Conservation (phyloP, 2,888 invertebrate genomes). For the Nephrotoma flavescens region DNA sequence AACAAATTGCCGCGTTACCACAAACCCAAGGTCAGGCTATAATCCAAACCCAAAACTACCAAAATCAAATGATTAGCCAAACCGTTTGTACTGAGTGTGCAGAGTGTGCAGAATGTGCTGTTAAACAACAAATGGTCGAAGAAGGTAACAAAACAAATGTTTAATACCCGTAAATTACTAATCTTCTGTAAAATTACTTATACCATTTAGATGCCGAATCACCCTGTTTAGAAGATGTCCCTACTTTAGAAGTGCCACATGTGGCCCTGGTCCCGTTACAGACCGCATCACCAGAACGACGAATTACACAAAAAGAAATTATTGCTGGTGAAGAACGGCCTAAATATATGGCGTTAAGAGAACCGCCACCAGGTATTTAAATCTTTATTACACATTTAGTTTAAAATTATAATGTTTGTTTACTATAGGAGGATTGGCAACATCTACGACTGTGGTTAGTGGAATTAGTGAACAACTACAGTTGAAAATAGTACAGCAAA, state of each 20-base stretch:
- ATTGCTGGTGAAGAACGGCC: constrained; percentile 49
- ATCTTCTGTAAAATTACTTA: neutral
- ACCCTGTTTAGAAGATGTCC: constrained; percentile 25
- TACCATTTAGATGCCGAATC: constrained; percentile 24
- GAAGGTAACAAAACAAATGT: constrained; percentile 10
- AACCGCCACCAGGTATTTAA: constrained; percentile 11
- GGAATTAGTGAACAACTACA: neutral
- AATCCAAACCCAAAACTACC: constrained; percentile 12
- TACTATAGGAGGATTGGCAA: neutral
- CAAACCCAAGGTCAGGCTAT: constrained; percentile 11
- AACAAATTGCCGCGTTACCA: neutral
- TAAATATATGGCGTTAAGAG: constrained; percentile 28
- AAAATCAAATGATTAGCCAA: constrained; percentile 10
- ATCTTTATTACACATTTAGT: neutral
- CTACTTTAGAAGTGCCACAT: constrained; percentile 26
- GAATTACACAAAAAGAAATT: constrained; percentile 42
- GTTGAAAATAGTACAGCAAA: neutral
- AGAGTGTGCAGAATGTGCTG: constrained; percentile 32
- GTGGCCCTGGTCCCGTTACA: constrained; percentile 30
- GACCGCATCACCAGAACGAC: constrained; percentile 32
- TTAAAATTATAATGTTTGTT: neutral
- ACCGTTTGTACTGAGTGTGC: constrained; percentile 31
- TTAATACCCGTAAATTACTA: neutral
- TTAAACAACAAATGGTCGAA: constrained; percentile 18
- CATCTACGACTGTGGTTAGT: neutral